Percentiles rank a stretch among this genome's conserved stretches.
Evolutionary conservation across 53 echinoderm and acorn worm species (phyloP).

Genomic region (Hippasteria phrygiana): DNA sequence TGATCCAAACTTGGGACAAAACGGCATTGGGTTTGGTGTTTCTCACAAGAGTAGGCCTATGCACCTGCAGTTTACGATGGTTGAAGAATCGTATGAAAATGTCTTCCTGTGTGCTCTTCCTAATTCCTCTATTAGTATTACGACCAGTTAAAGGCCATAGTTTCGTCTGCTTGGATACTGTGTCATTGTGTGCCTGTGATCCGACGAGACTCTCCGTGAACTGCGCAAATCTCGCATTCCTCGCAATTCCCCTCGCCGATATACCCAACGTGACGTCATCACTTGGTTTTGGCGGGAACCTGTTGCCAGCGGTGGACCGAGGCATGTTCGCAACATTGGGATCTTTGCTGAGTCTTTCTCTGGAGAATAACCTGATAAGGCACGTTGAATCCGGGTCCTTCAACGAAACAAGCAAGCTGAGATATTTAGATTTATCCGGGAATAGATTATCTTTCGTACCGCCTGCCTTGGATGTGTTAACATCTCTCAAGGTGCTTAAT

Average conservation of each 20-base stretch:
- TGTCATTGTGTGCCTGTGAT: conserved; percentile 33
- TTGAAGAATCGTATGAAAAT: no score
- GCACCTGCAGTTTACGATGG: no score
- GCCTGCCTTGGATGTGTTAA: conserved; percentile 34
- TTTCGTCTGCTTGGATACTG: conserved; percentile 35
- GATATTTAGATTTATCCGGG: conserved; percentile 38
- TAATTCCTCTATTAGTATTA: not conserved
- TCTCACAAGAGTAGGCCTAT: no score
- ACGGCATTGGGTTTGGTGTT: no score
- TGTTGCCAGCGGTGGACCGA: not conserved
- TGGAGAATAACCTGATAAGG: conserved; percentile 31
- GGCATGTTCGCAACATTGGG: conserved; percentile 13
- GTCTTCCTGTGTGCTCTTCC: not conserved
- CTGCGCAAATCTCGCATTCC: conserved; percentile 39
- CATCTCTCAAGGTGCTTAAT: conserved; percentile 43
- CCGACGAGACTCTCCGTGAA: conserved; percentile 36
- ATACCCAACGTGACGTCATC: conserved; percentile 47
- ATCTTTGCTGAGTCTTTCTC: conserved; percentile 30
- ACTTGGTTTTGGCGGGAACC: conserved; percentile 51
- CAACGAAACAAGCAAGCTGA: not conserved
- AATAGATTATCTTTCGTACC: conserved; percentile 30
- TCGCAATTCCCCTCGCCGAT: conserved; percentile 20
- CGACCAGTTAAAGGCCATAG: not conserved
- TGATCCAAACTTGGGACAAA: no score
- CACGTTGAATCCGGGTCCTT: conserved; percentile 9